Evolutionary conservation across 1,140 invertebrate species (phyloP).

Genomic region (Cydia strobilella): DNA sequence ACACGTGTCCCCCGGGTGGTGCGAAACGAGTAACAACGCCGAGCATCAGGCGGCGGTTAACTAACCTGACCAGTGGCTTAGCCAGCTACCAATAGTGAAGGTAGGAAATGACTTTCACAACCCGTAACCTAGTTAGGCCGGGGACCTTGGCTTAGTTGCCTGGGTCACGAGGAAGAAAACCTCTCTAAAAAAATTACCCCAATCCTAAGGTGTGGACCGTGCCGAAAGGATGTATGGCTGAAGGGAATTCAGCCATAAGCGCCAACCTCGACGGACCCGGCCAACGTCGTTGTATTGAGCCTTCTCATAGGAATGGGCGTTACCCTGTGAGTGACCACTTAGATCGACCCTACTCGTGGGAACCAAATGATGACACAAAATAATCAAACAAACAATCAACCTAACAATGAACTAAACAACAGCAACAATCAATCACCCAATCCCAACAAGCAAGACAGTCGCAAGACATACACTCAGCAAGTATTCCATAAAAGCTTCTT

Average conservation of each 20-base stretch:
- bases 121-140: not conserved
- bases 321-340: conserved; percentile 3
- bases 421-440: not conserved
- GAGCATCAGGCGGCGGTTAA: not conserved
- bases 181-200: conserved; percentile 10
- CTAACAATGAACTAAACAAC: no score
- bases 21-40: conserved; percentile 33
- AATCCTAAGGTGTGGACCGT: conserved; percentile 5
- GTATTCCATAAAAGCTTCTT: not conserved
- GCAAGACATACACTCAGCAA: not conserved
- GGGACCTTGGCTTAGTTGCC: not conserved
- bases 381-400: not conserved
- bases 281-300: not conserved
- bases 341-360: conserved; percentile 11
- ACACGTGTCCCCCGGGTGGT: conserved; percentile 35
- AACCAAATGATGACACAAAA: not conserved
- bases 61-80: not conserved
- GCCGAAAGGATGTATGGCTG: not conserved
- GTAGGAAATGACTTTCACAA: conserved; percentile 10
- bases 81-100: not conserved
- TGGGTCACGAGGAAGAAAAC: conserved; percentile 5
- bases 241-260: not conserved
- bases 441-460: not conserved
- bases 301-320: conserved; percentile 4
- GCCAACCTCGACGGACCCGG: conserved; percentile 10